phyloP scores from a whole-genome alignment of 2,113 vertebrate genomes.

The Ranitomeya variabilis region DNA sequence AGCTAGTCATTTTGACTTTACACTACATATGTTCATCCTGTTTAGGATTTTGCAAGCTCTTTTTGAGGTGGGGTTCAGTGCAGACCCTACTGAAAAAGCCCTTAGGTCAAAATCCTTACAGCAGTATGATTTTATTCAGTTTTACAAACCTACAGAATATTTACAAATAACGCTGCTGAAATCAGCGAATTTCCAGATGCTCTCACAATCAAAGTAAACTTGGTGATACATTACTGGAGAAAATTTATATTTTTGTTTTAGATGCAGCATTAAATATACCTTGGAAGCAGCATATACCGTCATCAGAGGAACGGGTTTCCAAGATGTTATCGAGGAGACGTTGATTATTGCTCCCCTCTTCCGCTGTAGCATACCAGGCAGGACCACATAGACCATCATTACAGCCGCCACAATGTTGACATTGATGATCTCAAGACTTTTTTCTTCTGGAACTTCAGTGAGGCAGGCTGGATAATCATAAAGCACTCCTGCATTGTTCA shows the following conservation, averaged over 20 bases:
- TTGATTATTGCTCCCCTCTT: slow-evolving; percentile 88
- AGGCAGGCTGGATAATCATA: slow-evolving; percentile 70
- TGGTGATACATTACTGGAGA: too few relatives aligned
- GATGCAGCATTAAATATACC: slow-evolving; percentile 65
- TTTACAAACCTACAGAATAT: too few relatives aligned
- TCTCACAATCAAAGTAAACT: too few relatives aligned
- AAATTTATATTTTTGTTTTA: not conserved
- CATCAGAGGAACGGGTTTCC: slow-evolving; percentile 73
- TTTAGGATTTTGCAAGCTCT: too few relatives aligned
- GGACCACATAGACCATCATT: slow-evolving; percentile 82
- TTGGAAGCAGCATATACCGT: slow-evolving; percentile 77
- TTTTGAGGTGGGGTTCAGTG: too few relatives aligned
- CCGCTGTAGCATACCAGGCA: slow-evolving; percentile 88
- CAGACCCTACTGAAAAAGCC: too few relatives aligned
- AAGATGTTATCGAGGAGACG: slow-evolving; percentile 77
- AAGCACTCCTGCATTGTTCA: slow-evolving; percentile 80
- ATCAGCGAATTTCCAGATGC: too few relatives aligned
- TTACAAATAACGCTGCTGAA: too few relatives aligned
- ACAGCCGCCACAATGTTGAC: slow-evolving; percentile 78
- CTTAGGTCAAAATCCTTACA: too few relatives aligned
- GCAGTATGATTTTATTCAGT: too few relatives aligned
- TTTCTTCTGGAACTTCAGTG: slow-evolving; percentile 74
- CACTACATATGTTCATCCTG: too few relatives aligned
- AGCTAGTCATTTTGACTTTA: too few relatives aligned
- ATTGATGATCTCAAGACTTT: slow-evolving; percentile 80